Conservation (phyloP, 2,888 invertebrate genomes). For the Norana najaformis region DNA sequence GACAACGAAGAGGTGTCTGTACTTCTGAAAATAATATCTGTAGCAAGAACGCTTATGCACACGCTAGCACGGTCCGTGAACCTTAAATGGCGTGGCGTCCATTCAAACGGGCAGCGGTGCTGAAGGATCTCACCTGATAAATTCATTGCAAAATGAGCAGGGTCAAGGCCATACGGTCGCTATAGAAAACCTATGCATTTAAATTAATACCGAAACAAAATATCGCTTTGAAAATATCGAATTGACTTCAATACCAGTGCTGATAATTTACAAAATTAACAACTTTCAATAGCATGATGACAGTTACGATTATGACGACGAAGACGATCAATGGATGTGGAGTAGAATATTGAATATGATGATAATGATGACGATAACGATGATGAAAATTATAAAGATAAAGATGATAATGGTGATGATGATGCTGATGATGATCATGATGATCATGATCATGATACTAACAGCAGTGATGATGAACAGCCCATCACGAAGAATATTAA, state of each 20-base stretch:
- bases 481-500: not conserved
- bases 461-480: slow-evolving; percentile 20
- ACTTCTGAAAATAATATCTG: not conserved
- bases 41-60: no score
- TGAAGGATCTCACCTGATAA: no score
- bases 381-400: slow-evolving; percentile 26
- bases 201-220: not conserved
- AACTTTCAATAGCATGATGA: not conserved
- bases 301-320: not conserved
- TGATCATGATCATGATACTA: slow-evolving; percentile 26
- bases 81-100: no score
- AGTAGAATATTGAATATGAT: no score
- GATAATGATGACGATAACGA: not conserved
- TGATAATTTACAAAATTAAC: not conserved
- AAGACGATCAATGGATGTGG: no score
- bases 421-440: slow-evolving; percentile 14
- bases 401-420: not conserved
- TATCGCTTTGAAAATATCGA: no score
- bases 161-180: no score
- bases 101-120: no score
- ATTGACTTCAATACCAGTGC: not conserved
- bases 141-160: no score
- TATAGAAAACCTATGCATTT: no score
- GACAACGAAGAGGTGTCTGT: not conserved
- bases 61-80: no score